Base-by-base conservation (phyloP, 2,797 vertebrate species). In the Tachyglossus aculeatus region DNA sequence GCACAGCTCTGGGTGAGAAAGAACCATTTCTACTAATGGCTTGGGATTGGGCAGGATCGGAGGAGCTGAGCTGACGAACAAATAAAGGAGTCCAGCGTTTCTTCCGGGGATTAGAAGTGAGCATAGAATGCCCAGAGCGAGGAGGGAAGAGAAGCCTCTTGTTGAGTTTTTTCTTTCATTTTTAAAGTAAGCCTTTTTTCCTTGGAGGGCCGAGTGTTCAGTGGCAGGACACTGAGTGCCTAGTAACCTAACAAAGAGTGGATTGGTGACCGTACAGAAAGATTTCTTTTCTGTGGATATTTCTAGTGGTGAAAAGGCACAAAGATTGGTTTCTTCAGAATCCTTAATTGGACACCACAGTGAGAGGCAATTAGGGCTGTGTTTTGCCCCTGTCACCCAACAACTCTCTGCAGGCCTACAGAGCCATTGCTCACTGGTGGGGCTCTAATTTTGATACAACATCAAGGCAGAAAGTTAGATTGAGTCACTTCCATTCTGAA, bases 181-280 rank as follows among this genome's bases (percentile, higher is more conserved):
- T 90, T 87, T 58, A 74, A 22, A 77, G 78, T 63, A 77, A 86
- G 87, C 59, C 80, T 12, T 79, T 85, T 88, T 90, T 86, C 86
- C 86, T 89, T 66, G 2, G 57, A 72, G 80, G 25, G n/a, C 85
- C 52, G 77, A 84, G 90, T 92, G 85, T 84, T 88, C 89, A 85
- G 86, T 85, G 78, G 85, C 68, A 86, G 90, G 71, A 44, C 78
- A 78, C 78, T 86, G 71, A 91, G 89, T 80, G 87, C 91, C 90
- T 92, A 86, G 92, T 92, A 92, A 94, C 93, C 82, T 86, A 91
- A 94, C 92, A 93, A 93, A 93, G 90, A 79, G 78, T 24, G 29
- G 60, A 71, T 89, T 86, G 85, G 86, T 90, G 88, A 83, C 84
- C 82, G 83, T 76, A 86, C 80, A 81, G 89, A 72, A 64, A 84